Conservation (phyloP, 2,113 vertebrate genomes). For the Leucoraja erinaceus region DNA sequence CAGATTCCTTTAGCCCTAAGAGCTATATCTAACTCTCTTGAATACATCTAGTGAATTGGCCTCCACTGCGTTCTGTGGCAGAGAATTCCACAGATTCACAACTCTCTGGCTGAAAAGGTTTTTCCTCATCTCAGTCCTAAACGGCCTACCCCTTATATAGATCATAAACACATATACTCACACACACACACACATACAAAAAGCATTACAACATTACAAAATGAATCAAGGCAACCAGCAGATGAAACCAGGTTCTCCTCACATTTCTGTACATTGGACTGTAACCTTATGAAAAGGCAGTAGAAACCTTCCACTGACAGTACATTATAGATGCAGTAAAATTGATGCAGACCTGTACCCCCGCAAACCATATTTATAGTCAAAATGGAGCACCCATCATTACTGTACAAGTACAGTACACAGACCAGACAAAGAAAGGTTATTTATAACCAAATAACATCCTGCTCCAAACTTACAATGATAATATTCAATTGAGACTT, state of each 20-base stretch:
- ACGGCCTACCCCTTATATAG: too few relatives aligned
- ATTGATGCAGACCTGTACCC: neutral
- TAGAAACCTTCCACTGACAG: neutral
- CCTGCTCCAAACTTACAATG: neutral
- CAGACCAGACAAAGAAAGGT: too few relatives aligned
- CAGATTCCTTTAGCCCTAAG: too few relatives aligned
- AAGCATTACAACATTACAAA: neutral
- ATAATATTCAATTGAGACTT: neutral
- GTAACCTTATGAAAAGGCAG: neutral
- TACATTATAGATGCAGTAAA: neutral
- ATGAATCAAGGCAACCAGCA: neutral
- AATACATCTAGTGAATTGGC: too few relatives aligned
- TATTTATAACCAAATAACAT: neutral
- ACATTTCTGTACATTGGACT: neutral
- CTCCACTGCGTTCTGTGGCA: too few relatives aligned
- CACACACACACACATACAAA: too few relatives aligned
- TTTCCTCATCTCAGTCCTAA: too few relatives aligned
- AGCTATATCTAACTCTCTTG: too few relatives aligned
- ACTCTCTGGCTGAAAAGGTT: too few relatives aligned
- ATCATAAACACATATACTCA: too few relatives aligned
- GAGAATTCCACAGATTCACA: too few relatives aligned
- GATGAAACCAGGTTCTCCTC: neutral
- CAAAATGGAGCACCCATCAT: neutral
- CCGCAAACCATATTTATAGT: neutral
- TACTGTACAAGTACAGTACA: neutral